Evolutionary conservation across 2,113 vertebrate species (phyloP).

Genomic region (Chroicocephalus ridibundus): DNA sequence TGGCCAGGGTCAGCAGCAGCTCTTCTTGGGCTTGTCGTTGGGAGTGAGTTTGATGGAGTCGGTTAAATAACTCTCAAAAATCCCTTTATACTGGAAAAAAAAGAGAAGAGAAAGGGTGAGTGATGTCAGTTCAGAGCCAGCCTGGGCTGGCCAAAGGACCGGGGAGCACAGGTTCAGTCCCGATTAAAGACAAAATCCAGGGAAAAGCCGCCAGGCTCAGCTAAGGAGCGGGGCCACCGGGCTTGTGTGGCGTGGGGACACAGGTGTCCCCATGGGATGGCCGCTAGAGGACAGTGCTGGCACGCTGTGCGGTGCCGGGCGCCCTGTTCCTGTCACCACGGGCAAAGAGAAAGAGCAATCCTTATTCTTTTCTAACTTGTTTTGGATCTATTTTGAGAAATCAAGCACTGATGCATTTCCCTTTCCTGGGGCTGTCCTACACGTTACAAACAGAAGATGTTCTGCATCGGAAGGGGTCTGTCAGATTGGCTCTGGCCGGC

Average conservation of each 20-base stretch:
- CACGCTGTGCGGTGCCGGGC: rapidly evolving
- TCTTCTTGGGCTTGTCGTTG: conserved; percentile 34
- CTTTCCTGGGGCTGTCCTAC: neutral
- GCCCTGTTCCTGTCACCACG: rapidly evolving
- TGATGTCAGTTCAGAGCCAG: rapidly evolving
- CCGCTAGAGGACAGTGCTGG: conserved; percentile 57
- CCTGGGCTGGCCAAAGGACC: rapidly evolving
- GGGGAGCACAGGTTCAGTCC: neutral
- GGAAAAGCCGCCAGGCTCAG: neutral
- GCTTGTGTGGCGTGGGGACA: neutral
- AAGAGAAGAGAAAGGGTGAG: neutral
- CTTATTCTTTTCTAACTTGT: rapidly evolving
- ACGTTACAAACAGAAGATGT: rapidly evolving
- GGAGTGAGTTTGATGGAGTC: conserved; percentile 80
- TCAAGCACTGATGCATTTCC: rapidly evolving
- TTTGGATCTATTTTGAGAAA: neutral
- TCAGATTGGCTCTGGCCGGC: rapidly evolving
- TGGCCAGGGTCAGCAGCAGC: conserved; percentile 67
- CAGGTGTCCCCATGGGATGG: neutral
- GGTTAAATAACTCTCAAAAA: conserved; percentile 69
- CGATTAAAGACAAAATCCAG: neutral
- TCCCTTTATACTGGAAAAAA: conserved; percentile 68
- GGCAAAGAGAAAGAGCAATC: rapidly evolving
- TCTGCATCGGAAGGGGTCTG: rapidly evolving
- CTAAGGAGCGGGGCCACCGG: neutral